Conservation (phyloP, 2,797 vertebrate genomes). For the Macropodus opercularis region DNA sequence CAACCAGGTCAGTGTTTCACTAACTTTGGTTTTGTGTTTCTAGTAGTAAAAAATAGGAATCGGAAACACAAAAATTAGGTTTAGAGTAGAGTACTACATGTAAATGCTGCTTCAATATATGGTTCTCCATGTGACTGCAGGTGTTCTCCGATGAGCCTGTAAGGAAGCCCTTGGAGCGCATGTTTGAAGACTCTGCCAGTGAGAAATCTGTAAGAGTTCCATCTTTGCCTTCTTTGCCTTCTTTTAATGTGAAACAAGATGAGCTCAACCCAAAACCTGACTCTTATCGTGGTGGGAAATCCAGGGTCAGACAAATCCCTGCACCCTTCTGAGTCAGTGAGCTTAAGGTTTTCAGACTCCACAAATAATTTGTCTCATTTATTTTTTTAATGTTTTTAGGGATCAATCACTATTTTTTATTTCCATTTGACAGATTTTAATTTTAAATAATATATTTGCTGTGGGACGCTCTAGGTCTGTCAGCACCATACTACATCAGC, state of each 20-base stretch:
- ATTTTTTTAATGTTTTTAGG: constrained; percentile 9
- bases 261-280: background rate
- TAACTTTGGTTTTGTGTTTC: background rate
- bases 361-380: no score
- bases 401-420: constrained; percentile 28
- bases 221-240: background rate
- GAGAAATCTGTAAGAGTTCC: constrained; percentile 78
- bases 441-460: constrained; percentile 42
- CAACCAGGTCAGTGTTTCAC: constrained; percentile 85
- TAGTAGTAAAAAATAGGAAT: background rate
- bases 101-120: background rate
- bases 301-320: constrained; percentile 32
- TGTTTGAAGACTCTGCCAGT: constrained; percentile 85
- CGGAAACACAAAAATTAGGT: no score
- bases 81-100: no score
- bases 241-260: background rate
- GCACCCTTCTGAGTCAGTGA: constrained; percentile 47
- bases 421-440: constrained; percentile 40
- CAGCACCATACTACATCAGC: constrained; percentile 37
- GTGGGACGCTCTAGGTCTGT: constrained; percentile 38
- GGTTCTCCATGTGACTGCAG: constrained; percentile 71
- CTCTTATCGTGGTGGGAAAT: constrained; percentile 35
- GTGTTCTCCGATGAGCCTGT: constrained; percentile 90
- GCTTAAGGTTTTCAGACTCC: constrained; percentile 45
- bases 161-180: constrained; percentile 88